Base-by-base conservation (phyloP, 2,888 invertebrate genomes). In the Ephialtes manifestator region DNA sequence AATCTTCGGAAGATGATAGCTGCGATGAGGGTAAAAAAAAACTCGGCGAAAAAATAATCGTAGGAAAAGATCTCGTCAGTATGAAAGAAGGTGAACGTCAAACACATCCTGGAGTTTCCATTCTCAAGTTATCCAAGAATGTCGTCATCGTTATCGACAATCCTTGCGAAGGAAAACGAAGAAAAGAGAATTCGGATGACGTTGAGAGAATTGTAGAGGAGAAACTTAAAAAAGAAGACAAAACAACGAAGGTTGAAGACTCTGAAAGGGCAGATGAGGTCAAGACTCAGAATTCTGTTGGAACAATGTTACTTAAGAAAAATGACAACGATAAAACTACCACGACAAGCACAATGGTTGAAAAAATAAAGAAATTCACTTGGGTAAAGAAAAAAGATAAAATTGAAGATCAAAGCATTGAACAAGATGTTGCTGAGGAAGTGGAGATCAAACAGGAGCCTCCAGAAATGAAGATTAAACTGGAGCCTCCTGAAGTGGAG, bases 11-110 rank as follows among this genome's bases (percentile, higher is more conserved):
- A 15, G 86, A 86, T 15, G 86, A 87, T 11, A 80, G 83, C 75
- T 55, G 35, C 0, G 84, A 71, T 0, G 89, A 85, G 78, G 89
- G 31, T 78, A 90, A 91, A 90, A 91, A 90, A 90, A 91, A 92
- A 89, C 89, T 89, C 70, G 88, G 87, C 81, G 58, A 72, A 81
- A 85, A 67, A 28, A 87, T 87, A n/a, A 20, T 24, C 78, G 86
- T 15, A 53, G 63, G 15, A 85, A 78, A 39, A 85, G 76, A 63
- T 43, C 78, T 55, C 72, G 84, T 58, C 71, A 53, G 67, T 75
- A 7, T 43, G 20, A 72, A 24, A 35, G 51, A 28, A 18, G 70
- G 24, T 4, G 58, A n/a, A 0, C 67, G 63, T 10, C 15, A 20
- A 63, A 53, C 24, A 1, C 10, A 13, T 28, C 13, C 51, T 15